Conservation (phyloP, 2,797 vertebrate species). For the Coregonus suidteri region DNA sequence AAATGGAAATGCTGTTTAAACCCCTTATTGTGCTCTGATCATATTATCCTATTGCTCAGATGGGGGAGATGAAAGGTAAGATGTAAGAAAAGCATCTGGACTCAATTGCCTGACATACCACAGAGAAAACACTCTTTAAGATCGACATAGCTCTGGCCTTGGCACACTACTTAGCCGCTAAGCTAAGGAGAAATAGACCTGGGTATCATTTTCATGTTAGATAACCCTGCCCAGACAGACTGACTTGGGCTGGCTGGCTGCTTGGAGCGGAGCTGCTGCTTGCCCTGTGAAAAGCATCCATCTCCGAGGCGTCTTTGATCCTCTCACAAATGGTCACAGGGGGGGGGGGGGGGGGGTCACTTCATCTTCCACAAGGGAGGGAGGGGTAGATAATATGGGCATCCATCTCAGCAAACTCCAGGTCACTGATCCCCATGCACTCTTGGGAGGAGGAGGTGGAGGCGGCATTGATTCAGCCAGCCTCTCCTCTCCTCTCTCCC, state of each 20-base stretch:
- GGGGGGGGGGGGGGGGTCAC: background rate
- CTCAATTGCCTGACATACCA: background rate
- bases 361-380: too few relatives aligned
- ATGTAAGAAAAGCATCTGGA: background rate
- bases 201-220: background rate
- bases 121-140: background rate
- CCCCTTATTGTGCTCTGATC: background rate
- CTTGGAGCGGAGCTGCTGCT: background rate
- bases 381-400: background rate
- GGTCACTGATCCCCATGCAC: background rate
- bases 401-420: background rate
- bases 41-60: conserved; percentile 9
- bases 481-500: background rate
- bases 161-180: background rate
- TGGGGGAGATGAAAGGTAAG: conserved; percentile 3
- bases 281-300: background rate
- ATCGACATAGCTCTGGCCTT: background rate
- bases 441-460: background rate
- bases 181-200: background rate
- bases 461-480: background rate
- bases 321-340: background rate
- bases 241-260: background rate
- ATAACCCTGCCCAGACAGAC: background rate
- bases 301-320: background rate
- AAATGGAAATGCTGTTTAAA: conserved; percentile 20